Conservation (phyloP, 2,797 vertebrate genomes). For the Acrocephalus scirpaceus region DNA sequence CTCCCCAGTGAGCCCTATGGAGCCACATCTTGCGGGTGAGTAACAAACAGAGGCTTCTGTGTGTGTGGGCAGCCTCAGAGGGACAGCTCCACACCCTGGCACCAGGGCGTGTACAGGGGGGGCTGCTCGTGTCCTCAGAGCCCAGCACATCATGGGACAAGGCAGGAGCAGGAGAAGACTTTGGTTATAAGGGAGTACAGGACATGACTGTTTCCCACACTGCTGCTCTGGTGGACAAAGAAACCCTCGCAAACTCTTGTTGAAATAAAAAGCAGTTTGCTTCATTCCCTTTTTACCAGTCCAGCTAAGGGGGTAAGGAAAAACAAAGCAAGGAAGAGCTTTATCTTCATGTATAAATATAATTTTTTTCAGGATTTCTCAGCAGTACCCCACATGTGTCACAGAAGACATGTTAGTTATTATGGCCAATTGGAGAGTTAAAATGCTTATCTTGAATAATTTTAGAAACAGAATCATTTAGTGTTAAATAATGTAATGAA, state of each 20-base stretch:
- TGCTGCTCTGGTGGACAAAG: not conserved
- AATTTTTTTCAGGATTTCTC: not conserved
- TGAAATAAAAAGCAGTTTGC: not conserved
- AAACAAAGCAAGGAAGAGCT: not conserved
- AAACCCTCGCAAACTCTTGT: not conserved
- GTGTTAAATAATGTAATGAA: not conserved
- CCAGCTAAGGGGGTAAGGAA: not conserved
- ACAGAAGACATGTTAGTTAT: not conserved
- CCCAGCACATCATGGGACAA: not conserved
- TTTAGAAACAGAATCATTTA: not conserved
- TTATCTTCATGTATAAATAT: not conserved
- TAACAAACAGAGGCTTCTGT: not conserved
- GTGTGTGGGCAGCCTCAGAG: not conserved
- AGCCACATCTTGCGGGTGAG: not conserved
- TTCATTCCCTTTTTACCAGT: not conserved
- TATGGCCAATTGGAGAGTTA: not conserved
- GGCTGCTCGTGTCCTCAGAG: fast-evolving
- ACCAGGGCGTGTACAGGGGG: fast-evolving
- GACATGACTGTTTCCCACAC: not conserved
- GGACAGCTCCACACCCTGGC: not conserved
- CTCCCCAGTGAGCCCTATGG: fast-evolving
- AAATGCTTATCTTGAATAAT: not conserved
- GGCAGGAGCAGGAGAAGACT: not conserved
- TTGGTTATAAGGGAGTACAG: not conserved
- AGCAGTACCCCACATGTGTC: not conserved